phyloP scores from a whole-genome alignment of 2,113 vertebrate genomes.

The Clarias macrocephalus region DNA sequence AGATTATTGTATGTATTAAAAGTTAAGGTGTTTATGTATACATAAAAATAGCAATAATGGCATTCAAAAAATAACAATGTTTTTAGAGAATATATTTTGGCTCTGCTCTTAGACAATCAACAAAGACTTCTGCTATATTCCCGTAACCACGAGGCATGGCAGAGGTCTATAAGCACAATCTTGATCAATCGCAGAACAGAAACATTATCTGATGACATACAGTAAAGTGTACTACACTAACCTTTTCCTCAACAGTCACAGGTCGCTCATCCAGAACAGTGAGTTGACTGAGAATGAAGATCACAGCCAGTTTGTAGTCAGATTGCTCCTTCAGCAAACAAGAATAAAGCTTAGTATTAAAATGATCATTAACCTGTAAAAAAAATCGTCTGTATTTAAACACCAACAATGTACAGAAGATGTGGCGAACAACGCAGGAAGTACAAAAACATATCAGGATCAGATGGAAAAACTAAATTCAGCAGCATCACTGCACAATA shows the following conservation, averaged over 20 bases:
- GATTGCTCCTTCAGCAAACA: constrained; percentile 72
- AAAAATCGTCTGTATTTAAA: no score
- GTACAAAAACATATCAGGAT: background rate
- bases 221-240: constrained; percentile 48
- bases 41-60: no score
- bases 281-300: constrained; percentile 83
- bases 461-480: background rate
- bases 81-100: background rate
- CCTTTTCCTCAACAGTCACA: constrained; percentile 88
- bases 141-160: background rate
- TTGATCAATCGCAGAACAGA: no score
- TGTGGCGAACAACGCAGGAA: background rate
- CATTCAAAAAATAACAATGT: background rate
- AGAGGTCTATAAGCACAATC: background rate
- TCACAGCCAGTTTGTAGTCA: constrained; percentile 77
- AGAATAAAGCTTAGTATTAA: background rate
- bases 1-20: background rate
- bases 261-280: constrained; percentile 80
- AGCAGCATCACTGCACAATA: background rate
- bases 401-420: background rate
- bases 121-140: background rate
- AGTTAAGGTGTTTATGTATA: background rate
- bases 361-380: background rate
- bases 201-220: background rate
- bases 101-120: background rate